These are phyloP conservation scores for Silurus glanis DNA, from an alignment of 2,113 vertebrate genomes.

Conservation along the genomic window DNA sequence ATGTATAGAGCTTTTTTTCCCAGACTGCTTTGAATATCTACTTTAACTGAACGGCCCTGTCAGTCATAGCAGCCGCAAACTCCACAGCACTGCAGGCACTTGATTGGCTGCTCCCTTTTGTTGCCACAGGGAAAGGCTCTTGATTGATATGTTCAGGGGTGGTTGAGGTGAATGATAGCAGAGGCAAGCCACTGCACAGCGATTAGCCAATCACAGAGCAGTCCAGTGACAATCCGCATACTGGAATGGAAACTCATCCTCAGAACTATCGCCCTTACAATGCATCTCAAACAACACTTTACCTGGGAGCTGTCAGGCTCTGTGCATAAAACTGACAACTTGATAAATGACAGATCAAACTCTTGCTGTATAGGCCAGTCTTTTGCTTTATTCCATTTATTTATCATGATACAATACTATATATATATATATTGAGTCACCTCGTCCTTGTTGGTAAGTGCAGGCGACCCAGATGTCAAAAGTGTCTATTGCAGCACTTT, in stretches of 20 bases:
- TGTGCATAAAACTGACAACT: not conserved
- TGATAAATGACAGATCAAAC: constrained; percentile 16
- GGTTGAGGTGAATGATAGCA: constrained; percentile 24
- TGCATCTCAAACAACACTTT: not conserved
- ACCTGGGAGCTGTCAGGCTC: not conserved
- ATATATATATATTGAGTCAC: constrained; percentile 9
- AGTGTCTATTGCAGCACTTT: constrained; percentile 52
- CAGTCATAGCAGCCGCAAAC: constrained; percentile 31
- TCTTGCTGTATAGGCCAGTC: not conserved
- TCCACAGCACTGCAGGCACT: constrained; percentile 8
- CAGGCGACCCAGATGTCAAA: constrained; percentile 57
- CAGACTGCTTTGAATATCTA: constrained; percentile 33
- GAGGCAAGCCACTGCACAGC: constrained; percentile 25
- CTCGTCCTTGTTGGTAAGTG: constrained; percentile 38
- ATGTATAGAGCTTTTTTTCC: not conserved
- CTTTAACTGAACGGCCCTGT: constrained; percentile 26
- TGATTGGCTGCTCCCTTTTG: constrained; percentile 41
- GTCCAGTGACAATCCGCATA: constrained; percentile 9
- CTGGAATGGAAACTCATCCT: not conserved
- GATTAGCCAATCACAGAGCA: constrained; percentile 34
- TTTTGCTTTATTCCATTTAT: not conserved
- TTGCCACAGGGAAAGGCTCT: constrained; percentile 28
- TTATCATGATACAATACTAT: not conserved
- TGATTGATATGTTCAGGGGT: constrained; percentile 47
- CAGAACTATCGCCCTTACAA: not conserved